Conservation (phyloP, 2,797 vertebrate species). For the Anguilla pacifica region DNA sequence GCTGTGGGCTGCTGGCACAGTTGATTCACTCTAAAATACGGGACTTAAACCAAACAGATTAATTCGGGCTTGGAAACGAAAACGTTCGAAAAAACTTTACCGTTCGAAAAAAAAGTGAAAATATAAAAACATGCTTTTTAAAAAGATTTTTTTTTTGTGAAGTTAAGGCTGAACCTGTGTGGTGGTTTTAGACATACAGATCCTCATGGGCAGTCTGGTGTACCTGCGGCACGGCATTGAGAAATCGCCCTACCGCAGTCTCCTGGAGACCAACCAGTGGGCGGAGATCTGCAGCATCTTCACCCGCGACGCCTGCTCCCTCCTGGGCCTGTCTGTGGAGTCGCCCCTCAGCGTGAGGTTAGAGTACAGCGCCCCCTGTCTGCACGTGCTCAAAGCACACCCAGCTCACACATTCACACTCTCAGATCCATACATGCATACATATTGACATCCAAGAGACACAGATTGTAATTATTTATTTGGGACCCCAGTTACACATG, state of each 20-base stretch:
- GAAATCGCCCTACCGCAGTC: slow-evolving; percentile 85
- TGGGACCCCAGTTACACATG: no score
- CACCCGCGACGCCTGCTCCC: slow-evolving; percentile 85
- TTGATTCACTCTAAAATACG: not conserved
- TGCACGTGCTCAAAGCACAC: not conserved
- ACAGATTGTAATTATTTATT: no score
- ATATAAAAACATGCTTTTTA: not conserved
- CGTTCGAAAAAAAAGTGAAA: no score
- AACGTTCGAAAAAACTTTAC: no score
- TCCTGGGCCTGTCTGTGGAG: slow-evolving; percentile 89
- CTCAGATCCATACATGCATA: not conserved
- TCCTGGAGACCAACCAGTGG: slow-evolving; percentile 88
- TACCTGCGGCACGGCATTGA: slow-evolving; percentile 87
- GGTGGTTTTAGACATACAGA: slow-evolving; percentile 81
- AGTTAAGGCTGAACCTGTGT: not conserved
- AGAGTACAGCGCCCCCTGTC: not conserved
- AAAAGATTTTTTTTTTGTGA: not conserved
- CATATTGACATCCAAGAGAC: not conserved
- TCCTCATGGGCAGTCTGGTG: slow-evolving; percentile 90
- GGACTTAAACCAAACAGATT: no score
- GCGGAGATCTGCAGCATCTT: slow-evolving; percentile 90
- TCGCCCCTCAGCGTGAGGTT: slow-evolving; percentile 90
- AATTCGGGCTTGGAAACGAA: no score
- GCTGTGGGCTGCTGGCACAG: slow-evolving; percentile 12
- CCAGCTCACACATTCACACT: not conserved